These are phyloP conservation scores for Cynocephalus volans DNA, from an alignment of 2,113 vertebrate species.

Conservation along the genomic window DNA sequence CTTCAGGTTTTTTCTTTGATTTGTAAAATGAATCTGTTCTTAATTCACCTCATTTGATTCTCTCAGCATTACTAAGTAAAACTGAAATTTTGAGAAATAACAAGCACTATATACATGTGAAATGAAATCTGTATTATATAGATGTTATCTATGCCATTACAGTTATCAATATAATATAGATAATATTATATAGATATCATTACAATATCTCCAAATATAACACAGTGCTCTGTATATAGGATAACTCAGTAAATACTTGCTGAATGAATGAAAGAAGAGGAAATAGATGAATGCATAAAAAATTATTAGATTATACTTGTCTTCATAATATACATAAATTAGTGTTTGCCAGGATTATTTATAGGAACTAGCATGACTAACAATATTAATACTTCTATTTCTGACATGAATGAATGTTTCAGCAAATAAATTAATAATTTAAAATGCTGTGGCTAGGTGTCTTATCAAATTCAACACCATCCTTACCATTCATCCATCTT, in stretches of 20 bases:
- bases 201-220: not conserved
- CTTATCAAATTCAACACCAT: not conserved
- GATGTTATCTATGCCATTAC: not conserved
- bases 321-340: slow-evolving; percentile 20
- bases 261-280: not conserved
- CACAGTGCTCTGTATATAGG: not conserved
- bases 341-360: not conserved
- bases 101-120: not conserved
- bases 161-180: not conserved
- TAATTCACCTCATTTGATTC: not conserved
- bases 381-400: not conserved
- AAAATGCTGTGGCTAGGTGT: not conserved
- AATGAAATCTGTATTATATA: not conserved
- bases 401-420: not conserved
- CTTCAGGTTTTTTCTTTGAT: not conserved
- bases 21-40: not conserved
- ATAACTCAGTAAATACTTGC: not conserved
- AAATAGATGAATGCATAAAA: not conserved
- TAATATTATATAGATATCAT: not conserved
- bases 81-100: not conserved
- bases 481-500: not conserved
- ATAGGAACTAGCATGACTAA: not conserved
- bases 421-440: not conserved
- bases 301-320: not conserved
- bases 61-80: not conserved